phyloP scores from a whole-genome alignment of 1,140 invertebrate genomes.

The Drosophila paulistorum region DNA sequence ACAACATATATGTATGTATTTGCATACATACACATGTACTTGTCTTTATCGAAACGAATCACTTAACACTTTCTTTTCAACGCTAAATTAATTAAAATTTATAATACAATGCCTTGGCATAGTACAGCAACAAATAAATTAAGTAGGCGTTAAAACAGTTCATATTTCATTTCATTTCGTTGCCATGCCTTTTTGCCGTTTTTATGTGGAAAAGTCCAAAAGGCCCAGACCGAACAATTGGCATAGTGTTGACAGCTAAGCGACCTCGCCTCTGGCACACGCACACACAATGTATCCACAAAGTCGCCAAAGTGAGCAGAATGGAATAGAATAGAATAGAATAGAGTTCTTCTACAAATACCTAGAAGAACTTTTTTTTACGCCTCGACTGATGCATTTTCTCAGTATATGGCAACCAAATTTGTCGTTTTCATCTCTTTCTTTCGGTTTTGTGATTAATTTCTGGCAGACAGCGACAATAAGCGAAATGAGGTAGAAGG shows the following conservation, averaged over 20 bases:
- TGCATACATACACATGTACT: not conserved
- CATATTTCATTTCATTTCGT: slow-evolving; percentile 72
- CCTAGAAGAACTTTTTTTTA: slow-evolving; percentile 30
- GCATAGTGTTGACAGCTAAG: slow-evolving; percentile 71
- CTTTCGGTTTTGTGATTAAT: slow-evolving; percentile 58
- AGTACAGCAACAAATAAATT: slow-evolving; percentile 72
- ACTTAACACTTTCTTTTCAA: slow-evolving; percentile 75
- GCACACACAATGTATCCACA: slow-evolving; percentile 44
- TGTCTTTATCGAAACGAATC: slow-evolving; percentile 34
- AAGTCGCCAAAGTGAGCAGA: slow-evolving; percentile 16
- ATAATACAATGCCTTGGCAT: slow-evolving; percentile 39
- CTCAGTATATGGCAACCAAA: slow-evolving; percentile 24
- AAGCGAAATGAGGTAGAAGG: slow-evolving; percentile 62
- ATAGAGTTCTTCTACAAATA: not conserved
- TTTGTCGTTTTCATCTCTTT: slow-evolving; percentile 28
- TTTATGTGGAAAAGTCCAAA: slow-evolving; percentile 65
- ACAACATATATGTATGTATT: slow-evolving; percentile 36
- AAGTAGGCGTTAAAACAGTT: slow-evolving; percentile 83
- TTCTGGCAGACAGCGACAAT: slow-evolving; percentile 75
- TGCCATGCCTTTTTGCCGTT: slow-evolving; percentile 18
- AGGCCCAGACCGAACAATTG: slow-evolving; percentile 72
- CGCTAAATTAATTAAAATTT: slow-evolving; percentile 80
- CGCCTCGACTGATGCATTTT: slow-evolving; percentile 37
- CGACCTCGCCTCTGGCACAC: not conserved
- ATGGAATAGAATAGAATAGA: not conserved